Evolutionary conservation across 1,140 invertebrate species (phyloP).

Genomic region (Littorina saxatilis): DNA sequence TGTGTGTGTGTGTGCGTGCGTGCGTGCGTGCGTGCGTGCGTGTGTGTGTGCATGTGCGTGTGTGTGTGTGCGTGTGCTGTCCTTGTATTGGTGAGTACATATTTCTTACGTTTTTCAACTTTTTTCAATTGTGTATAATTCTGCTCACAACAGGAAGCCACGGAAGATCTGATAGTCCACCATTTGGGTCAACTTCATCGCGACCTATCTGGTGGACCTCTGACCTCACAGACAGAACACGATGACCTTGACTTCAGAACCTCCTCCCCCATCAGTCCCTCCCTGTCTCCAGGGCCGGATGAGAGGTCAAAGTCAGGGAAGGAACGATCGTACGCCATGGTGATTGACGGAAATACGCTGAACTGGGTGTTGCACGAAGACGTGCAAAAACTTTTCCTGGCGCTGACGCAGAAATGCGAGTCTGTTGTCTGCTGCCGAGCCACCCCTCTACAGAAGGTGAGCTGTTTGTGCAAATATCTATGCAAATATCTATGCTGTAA

Average conservation of each 20-base stretch:
- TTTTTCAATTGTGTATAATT: too few species aligned
- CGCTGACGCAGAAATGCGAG: constrained; percentile 66
- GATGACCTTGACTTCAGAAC: background rate
- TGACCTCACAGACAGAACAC: background rate
- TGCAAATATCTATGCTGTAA: too few species aligned
- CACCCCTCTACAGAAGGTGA: constrained; percentile 75
- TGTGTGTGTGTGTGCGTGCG: background rate
- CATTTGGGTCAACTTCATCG: constrained; percentile 58
- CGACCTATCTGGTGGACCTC: constrained; percentile 37
- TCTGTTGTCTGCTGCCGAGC: constrained; percentile 75
- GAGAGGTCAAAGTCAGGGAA: constrained; percentile 56
- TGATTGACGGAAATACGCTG: constrained; percentile 94
- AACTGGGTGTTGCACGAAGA: constrained; percentile 86
- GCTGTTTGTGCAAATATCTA: background rate
- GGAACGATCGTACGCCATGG: constrained; percentile 80
- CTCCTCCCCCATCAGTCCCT: background rate
- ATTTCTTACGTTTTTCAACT: background rate
- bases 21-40: background rate
- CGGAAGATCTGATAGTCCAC: constrained; percentile 55
- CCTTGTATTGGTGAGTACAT: too few species aligned
- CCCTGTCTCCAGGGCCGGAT: too few species aligned
- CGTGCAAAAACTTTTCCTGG: constrained; percentile 66
- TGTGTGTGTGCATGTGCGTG: background rate
- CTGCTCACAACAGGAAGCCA: constrained; percentile 58
- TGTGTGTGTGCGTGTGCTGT: background rate